Evolutionary conservation across 2,888 invertebrate species (phyloP).

Genomic region (Drosophila setosimentum): DNA sequence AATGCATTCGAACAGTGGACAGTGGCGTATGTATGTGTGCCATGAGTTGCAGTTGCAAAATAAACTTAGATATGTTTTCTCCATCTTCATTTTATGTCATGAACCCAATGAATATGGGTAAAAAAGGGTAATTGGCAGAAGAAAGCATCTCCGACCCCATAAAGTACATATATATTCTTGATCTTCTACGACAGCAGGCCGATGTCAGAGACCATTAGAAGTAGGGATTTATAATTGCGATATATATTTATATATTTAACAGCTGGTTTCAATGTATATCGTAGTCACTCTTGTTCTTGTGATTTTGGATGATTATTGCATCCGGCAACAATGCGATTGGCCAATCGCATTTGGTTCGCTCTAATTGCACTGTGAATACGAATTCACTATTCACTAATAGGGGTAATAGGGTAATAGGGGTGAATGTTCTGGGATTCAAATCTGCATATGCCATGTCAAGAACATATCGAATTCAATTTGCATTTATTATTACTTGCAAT

Average conservation of each 20-base stretch:
- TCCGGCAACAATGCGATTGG: not conserved
- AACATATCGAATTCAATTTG: slow-evolving; percentile 3
- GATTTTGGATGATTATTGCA: not conserved
- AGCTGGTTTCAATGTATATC: not conserved
- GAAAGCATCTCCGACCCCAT: not conserved
- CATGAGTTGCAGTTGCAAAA: slow-evolving; percentile 12
- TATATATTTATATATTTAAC: not conserved
- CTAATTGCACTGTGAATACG: slow-evolving; percentile 27
- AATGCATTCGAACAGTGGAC: slow-evolving; percentile 27
- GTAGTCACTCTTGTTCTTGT: not conserved
- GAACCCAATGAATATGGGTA: not conserved
- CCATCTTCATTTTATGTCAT: not conserved
- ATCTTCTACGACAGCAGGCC: not conserved
- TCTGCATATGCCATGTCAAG: not conserved
- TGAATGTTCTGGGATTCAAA: not conserved
- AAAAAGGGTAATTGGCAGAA: not conserved
- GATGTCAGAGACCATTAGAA: too few relatives aligned
- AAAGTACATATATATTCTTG: not conserved
- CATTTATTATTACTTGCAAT: not conserved
- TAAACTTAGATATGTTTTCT: not conserved
- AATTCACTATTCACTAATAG: slow-evolving; percentile 13
- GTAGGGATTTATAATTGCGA: not conserved
- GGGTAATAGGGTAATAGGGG: too few relatives aligned
- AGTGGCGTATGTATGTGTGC: slow-evolving; percentile 19
- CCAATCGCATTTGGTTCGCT: slow-evolving; percentile 9